Evolutionary conservation across 2,888 invertebrate species (phyloP), one percentile per base, ranked within the genome.

Genomic region (Coelogynopora nodosa): DNA sequence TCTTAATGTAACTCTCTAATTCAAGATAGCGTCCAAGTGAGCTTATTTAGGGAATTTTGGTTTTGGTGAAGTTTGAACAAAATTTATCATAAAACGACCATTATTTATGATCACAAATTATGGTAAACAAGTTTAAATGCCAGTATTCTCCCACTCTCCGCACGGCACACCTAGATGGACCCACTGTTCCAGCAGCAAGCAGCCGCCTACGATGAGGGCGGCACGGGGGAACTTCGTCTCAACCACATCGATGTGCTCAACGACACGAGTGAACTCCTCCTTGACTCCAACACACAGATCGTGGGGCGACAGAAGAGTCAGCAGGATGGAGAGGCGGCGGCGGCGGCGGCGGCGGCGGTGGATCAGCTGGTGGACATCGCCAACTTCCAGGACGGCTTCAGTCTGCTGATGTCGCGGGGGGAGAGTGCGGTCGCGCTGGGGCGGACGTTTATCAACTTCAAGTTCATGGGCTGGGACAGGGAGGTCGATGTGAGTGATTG

Each of bases 181-280:
- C 92, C 92, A 0, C 89, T 92, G 88, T 92, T 93, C 89, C 91
- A 92, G 88, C 90, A 92, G 86, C 91, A 90, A 88, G 90, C 92
- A 0, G 90, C 91, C 2, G 90, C 91, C 0, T 92, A 92, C 90
- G 92, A 92, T 89, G 92, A 92, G 86, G 92, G 92, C 27, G 91
- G 91, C 0, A 91, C 91, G 2, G 90, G 90, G 31, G 92, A 92
- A 0, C 89, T 92, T 29, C 89, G 92, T 67, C 88, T 92, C 31
- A 92, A 90, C 88, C 90, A 90, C 87, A 88, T 91, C 86, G 88
- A 89, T 18, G 90, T 89, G 84, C 89, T 90, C 88, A 91, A 92
- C 88, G 91, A 92, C 88, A 88, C 89, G 0, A 90, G 90, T 82
- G 89, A 90, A 84, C 88, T 92, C 18, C 89, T 91, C 13, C 89